Base-by-base conservation (phyloP, 2,888 invertebrate species). In the Acrobasis suavella region DNA sequence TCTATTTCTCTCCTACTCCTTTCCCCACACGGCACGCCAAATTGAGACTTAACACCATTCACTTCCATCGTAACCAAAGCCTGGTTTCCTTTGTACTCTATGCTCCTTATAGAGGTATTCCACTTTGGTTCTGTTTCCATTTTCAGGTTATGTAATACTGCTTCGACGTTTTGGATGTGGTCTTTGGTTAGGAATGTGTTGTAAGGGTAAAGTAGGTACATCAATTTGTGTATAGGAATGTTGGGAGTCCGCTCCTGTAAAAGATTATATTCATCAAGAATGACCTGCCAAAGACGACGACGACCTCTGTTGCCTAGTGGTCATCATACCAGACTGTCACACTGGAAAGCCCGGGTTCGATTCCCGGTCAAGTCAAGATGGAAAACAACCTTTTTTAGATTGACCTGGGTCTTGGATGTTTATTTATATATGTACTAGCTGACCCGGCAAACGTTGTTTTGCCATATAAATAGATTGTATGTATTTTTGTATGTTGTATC, bases 151-250 rank as follows among this genome's bases (percentile, higher is more conserved):
- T 93, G 87, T 16, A 98, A 83, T 0, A 97, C 94, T 16, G 94
- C 94, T 75, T 95, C 94, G 0, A 98, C 95, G 15, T 96, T 95
- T 62, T 93, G 93, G 59, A 94, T 92, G 37, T 96, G 96, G 58
- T 98, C 98, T 75, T 94, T 94, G n/a, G 94, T 93, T 62, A 98
- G 86, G 81, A 98, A 96, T 2, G 95, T 91, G 71, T 95, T 94
- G 81, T 96, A 97, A 0, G 98, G 98, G 84, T 98, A 99, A 0
- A 98, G 90, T 46, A 96, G 93, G 68, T 94, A 94, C 50, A 98
- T 84, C 2, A 96, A 89, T 66, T 96, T 95, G 75, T 95, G 94
- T 0, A 95, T 88, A 12, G 96, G 93, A 46, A 96, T 83, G 42
- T 90, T 80, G 1, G 96, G 95, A 77, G 95, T 95, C 52, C 92